phyloP scores from a whole-genome alignment of 2,113 vertebrate genomes.

The Pterocles burchelli region DNA sequence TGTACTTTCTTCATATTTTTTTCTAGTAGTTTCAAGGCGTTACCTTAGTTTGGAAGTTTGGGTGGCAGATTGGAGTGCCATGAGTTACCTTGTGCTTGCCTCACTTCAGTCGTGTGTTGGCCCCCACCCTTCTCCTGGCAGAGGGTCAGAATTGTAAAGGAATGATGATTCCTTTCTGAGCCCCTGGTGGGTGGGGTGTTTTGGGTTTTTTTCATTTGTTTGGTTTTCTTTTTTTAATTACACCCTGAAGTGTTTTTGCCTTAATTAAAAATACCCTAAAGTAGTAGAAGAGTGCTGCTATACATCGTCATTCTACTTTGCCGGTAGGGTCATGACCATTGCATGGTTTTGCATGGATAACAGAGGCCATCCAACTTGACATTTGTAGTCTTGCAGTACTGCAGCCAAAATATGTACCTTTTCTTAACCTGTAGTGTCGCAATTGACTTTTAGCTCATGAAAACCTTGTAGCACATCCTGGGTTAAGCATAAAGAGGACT shows the following conservation, averaged over 20 bases:
- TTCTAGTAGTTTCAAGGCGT: not conserved
- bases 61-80: accelerated
- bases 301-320: not conserved
- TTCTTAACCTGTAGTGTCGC: not conserved
- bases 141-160: not conserved
- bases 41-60: not conserved
- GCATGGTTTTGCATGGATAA: not conserved
- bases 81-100: not conserved
- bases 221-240: not conserved
- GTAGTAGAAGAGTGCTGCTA: not conserved
- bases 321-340: not conserved
- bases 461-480: not conserved
- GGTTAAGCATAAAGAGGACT: not conserved
- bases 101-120: accelerated
- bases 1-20: not conserved
- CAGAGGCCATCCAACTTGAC: not conserved
- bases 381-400: not conserved
- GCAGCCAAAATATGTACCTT: not conserved
- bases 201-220: not conserved
- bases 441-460: not conserved
- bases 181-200: not conserved
- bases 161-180: not conserved
- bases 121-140: not conserved
- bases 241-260: not conserved
- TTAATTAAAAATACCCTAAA: not conserved